These are phyloP conservation scores for Threskiornis aethiopicus DNA, from an alignment of 2,797 vertebrate species.

Conservation along the genomic window DNA sequence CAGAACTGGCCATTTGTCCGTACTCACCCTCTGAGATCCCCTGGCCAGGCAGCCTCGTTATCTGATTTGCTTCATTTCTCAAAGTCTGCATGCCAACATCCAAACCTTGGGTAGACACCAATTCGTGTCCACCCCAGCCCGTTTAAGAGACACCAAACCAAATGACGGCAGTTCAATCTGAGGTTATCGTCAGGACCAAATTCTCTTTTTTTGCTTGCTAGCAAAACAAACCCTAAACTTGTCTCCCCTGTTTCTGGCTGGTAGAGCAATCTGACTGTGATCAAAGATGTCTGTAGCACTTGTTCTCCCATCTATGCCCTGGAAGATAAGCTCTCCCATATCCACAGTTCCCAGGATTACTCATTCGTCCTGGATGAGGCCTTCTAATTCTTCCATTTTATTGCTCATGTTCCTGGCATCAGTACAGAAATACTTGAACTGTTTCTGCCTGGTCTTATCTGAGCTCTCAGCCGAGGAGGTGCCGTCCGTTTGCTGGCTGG, in stretches of 20 bases:
- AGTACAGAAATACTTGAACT: constrained; percentile 50
- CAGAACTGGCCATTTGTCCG: not conserved
- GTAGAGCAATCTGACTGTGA: not conserved
- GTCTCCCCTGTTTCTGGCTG: not conserved
- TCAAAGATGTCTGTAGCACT: not conserved
- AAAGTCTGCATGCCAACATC: not conserved
- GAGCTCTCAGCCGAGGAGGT: constrained; percentile 46
- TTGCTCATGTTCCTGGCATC: constrained; percentile 60
- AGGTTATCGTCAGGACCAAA: not conserved
- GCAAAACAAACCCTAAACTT: not conserved
- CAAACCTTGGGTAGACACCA: not conserved
- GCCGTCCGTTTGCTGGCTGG: constrained; percentile 27
- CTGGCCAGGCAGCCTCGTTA: not conserved
- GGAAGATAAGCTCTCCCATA: not conserved
- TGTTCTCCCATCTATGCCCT: constrained; percentile 2
- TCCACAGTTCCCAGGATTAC: constrained; percentile 34
- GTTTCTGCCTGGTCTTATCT: constrained; percentile 59
- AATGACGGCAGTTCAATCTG: rapidly evolving
- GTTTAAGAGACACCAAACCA: not conserved
- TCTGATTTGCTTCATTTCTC: not conserved
- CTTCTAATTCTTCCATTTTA: constrained; percentile 54
- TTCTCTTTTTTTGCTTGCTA: not conserved
- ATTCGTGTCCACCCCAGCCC: not conserved
- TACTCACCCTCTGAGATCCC: not conserved
- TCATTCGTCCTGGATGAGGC: constrained; percentile 60